phyloP scores from a whole-genome alignment of 2,797 vertebrate genomes.

The Dicrostonyx torquatus region DNA sequence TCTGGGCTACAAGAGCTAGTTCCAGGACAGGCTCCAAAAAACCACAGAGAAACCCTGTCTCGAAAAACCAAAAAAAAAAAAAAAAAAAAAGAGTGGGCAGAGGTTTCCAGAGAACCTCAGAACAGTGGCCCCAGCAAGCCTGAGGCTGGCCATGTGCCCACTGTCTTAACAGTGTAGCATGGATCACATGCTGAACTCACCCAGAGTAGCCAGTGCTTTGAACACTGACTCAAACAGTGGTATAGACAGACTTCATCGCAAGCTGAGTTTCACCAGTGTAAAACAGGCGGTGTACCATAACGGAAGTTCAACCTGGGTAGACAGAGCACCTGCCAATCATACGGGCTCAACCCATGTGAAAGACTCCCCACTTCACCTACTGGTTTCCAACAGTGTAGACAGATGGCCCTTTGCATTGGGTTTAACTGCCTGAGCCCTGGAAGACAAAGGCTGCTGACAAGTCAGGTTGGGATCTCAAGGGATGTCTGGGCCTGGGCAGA shows the following conservation, averaged over 20 bases:
- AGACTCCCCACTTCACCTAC: neutral
- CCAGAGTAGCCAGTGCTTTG: neutral
- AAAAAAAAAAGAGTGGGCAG: neutral
- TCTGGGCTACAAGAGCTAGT: no score
- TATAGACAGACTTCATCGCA: neutral
- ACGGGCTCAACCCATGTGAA: neutral
- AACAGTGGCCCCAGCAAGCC: neutral
- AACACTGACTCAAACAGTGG: neutral
- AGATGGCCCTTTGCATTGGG: fast-evolving
- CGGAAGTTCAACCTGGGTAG: neutral
- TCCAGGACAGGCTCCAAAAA: no score
- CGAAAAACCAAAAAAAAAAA: no score
- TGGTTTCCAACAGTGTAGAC: neutral
- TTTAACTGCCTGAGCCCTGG: neutral
- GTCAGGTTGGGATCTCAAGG: neutral
- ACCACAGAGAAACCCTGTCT: no score
- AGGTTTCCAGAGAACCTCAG: neutral
- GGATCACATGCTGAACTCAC: neutral
- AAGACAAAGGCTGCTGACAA: neutral
- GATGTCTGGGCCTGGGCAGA: neutral
- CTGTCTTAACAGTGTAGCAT: neutral
- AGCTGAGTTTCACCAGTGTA: neutral
- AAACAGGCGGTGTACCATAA: neutral
- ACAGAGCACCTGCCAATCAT: neutral
- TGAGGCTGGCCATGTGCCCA: neutral